These are phyloP conservation scores for Baronia brevicornis DNA, from an alignment of 2,888 invertebrate species.

Conservation along the genomic window DNA sequence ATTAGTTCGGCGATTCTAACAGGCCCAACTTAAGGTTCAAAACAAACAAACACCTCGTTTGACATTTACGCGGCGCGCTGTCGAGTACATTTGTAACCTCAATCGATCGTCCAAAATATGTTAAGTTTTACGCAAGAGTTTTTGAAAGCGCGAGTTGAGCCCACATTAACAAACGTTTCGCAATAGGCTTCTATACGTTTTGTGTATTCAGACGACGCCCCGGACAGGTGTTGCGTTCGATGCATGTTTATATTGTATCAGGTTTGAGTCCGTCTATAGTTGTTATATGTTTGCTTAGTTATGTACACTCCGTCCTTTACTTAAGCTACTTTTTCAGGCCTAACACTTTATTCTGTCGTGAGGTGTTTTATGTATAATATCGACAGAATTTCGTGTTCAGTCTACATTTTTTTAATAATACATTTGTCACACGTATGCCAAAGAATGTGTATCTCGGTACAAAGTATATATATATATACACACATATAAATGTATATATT, in stretches of 20 bases:
- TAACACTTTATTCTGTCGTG: too few relatives aligned
- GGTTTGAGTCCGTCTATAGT: slow-evolving; percentile 14
- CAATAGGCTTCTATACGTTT: too few relatives aligned
- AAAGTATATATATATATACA: slow-evolving; percentile 25
- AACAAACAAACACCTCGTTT: not conserved
- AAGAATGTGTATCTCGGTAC: slow-evolving; percentile 58
- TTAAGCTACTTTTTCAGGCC: slow-evolving; percentile 3
- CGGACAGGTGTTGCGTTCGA: slow-evolving; percentile 12
- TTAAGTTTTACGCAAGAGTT: slow-evolving; percentile 30
- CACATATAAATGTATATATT: slow-evolving; percentile 29
- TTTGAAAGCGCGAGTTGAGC: slow-evolving; percentile 12
- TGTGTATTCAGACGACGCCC: slow-evolving; percentile 10
- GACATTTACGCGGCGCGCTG: too few relatives aligned
- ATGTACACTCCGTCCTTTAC: slow-evolving; percentile 17
- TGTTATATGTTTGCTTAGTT: slow-evolving; percentile 7
- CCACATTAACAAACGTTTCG: slow-evolving; percentile 12
- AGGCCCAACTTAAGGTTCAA: too few relatives aligned
- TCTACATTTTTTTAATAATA: not conserved
- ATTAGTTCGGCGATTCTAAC: slow-evolving; percentile 2
- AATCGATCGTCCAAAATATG: slow-evolving; percentile 23
- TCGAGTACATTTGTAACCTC: slow-evolving; percentile 16
- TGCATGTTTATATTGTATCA: slow-evolving; percentile 13
- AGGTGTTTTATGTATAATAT: slow-evolving; percentile 1
- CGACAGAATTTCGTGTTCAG: not conserved
- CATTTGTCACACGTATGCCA: slow-evolving; percentile 12